Conservation (phyloP, 1,140 invertebrate genomes). For the Zaprionus gabonicus region DNA sequence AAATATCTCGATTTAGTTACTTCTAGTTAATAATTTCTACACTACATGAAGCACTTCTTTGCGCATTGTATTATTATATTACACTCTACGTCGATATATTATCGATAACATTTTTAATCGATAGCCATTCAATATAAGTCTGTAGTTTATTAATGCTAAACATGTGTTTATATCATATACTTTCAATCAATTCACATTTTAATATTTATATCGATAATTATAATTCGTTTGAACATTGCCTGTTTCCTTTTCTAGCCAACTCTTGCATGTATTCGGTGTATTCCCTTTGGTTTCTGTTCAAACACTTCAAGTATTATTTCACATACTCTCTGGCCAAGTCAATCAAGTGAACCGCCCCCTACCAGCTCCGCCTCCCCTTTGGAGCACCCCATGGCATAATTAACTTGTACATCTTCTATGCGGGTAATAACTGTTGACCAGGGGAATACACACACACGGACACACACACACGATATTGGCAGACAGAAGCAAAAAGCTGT, state of each 20-base stretch:
- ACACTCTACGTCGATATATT: neutral
- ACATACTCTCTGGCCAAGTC: neutral
- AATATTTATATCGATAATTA: neutral
- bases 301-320: neutral
- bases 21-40: too few relatives aligned
- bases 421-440: slow-evolving; percentile 27
- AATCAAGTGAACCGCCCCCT: slow-evolving; percentile 10
- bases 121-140: neutral
- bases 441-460: neutral
- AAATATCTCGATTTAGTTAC: too few relatives aligned
- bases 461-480: neutral
- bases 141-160: neutral
- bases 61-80: neutral
- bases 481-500: slow-evolving; percentile 8
- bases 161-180: neutral
- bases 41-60: neutral
- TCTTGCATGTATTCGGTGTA: neutral
- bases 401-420: slow-evolving; percentile 21
- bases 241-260: neutral
- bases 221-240: neutral
- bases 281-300: neutral
- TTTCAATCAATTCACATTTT: neutral
- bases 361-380: neutral
- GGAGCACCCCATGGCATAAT: slow-evolving; percentile 16
- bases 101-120: neutral